These are phyloP conservation scores for Astyanax mexicanus DNA, from an alignment of 2,797 vertebrate genomes.

Conservation along the genomic window DNA sequence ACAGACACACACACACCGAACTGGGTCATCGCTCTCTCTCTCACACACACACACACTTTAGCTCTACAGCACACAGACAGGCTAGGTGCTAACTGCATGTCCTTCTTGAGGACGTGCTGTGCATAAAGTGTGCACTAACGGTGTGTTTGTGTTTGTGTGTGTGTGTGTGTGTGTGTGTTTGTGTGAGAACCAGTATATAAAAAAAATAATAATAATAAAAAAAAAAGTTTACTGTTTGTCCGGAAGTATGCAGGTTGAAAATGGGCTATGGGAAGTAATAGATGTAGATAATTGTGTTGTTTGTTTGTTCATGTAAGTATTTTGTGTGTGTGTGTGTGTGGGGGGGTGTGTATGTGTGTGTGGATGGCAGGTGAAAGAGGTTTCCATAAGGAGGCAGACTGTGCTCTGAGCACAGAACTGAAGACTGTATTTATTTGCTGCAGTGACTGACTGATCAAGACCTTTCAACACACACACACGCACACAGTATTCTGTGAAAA, in stretches of 20 bases:
- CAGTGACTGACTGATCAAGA: not conserved
- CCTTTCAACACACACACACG: not conserved
- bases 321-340: not conserved
- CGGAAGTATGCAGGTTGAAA: not conserved
- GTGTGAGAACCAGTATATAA: constrained; percentile 17
- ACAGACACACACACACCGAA: constrained; percentile 17
- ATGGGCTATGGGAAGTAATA: not conserved
- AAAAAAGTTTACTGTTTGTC: not conserved
- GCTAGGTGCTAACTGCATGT: constrained; percentile 70
- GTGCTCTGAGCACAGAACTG: not conserved
- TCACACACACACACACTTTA: too few species aligned
- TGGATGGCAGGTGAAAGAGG: too few species aligned
- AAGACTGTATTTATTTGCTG: constrained; percentile 28
- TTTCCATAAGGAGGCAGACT: not conserved
- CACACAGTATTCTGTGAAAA: not conserved
- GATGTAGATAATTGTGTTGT: not conserved
- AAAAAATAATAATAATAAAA: too few species aligned
- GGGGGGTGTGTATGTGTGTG: not conserved
- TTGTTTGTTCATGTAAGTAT: constrained; percentile 2
- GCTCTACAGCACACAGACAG: constrained; percentile 46
- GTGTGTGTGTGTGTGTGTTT: not conserved
- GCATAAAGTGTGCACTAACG: constrained; percentile 52
- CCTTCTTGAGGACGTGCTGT: constrained; percentile 65
- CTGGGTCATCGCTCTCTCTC: constrained; percentile 59
- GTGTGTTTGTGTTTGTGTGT: constrained; percentile 15